Evolutionary conservation across 2,888 invertebrate genomes (phyloP).

Genomic region (Plemyria rubiginata): DNA sequence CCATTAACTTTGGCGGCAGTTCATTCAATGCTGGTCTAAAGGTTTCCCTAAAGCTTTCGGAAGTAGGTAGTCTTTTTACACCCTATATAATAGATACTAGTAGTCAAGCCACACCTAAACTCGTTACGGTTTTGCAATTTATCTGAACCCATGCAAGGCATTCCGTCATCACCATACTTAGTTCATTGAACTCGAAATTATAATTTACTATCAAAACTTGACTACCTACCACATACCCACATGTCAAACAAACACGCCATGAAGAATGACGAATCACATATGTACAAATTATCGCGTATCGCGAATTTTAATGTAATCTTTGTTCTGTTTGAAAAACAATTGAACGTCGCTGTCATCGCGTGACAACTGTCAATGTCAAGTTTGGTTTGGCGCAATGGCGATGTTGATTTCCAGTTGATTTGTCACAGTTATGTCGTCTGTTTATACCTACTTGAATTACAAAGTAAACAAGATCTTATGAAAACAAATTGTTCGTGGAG

Average conservation of each 20-base stretch:
- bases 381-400: conserved; percentile 3
- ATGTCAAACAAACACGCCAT: conserved; percentile 6
- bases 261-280: conserved; percentile 17
- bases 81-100: not conserved
- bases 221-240: conserved; percentile 3
- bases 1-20: no score
- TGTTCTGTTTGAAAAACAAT: conserved; percentile 13
- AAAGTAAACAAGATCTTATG: not conserved
- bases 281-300: not conserved
- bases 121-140: conserved; percentile 20
- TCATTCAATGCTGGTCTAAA: no score
- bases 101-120: conserved; percentile 14
- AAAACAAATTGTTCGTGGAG: not conserved
- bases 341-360: conserved; percentile 1
- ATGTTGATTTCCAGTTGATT: conserved; percentile 7
- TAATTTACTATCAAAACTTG: conserved; percentile 5
- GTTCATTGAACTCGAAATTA: conserved; percentile 11
- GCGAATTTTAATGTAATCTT: conserved; percentile 16
- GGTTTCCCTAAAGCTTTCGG: no score
- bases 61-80: not conserved
- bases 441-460: not conserved
- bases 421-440: conserved; percentile 4
- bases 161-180: conserved; percentile 6
- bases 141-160: conserved; percentile 6
- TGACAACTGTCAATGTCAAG: conserved; percentile 28